Evolutionary conservation across 2,888 invertebrate genomes (phyloP), one percentile per base, ranked within the genome.

Genomic region (Lacanobia wlatinum): DNA sequence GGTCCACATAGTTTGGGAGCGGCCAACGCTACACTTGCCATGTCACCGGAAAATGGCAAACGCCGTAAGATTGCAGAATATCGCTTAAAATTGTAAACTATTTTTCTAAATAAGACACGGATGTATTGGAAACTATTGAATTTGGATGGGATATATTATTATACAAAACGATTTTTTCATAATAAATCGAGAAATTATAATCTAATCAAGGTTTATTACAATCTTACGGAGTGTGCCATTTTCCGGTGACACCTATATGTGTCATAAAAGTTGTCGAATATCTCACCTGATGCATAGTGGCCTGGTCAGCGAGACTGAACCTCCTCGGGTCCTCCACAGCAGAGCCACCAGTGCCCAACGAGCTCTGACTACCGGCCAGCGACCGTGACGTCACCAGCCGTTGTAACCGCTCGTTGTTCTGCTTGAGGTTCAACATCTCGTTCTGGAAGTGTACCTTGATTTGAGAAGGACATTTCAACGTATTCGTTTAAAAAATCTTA

Each of bases 351-450:
- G 96, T 94, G 21, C 97, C 97, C 34, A 97, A 89, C 3, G 97
- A 97, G 55, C 93, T 97, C 84, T 97, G 97, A 70, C 97, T 97
- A 23, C 97, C 97, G 8, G 97, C 97, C 76, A 97, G 88, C 0
- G 97, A 97, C 53, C 97, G 95, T 76, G 97, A 97, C 80, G 97
- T 97, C 69, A 99, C 98, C 91, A 99, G 96, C 88, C 98, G 97
- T 90, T 99, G 99, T 0, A 99, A 97, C 40, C 99, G 97, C 92
- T 99, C 99, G 93, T 99, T 99, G 94, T 99, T 99, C 89, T 99
- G 99, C 92, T 99, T 99, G 87, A 99, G 96, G 90, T 98, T 98
- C 90, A 99, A 96, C 99, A 99, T 99, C 96, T 99, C 99, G 92
- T 98, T 98, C 98, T 98, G 95, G 64, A 81, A 80, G 80, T 80